Conservation (phyloP, 2,797 vertebrate genomes). For the Parauchenoglanis punctatus region DNA sequence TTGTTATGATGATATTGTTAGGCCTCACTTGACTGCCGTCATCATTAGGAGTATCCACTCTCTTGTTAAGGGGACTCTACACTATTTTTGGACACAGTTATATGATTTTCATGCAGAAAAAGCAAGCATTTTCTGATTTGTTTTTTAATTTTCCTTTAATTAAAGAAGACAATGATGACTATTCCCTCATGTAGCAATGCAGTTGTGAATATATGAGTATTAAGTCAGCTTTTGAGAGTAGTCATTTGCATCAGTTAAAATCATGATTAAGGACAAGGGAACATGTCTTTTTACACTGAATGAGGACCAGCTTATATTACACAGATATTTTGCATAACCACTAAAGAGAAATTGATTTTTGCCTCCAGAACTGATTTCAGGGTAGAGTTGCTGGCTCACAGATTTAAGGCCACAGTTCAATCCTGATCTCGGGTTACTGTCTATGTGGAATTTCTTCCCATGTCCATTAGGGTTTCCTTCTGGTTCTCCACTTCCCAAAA, state of each 20-base stretch:
- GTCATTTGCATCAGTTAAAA: background rate
- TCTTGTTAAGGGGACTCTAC: conserved; percentile 20
- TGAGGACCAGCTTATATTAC: background rate
- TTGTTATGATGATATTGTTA: conserved; percentile 41
- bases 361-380: background rate
- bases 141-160: conserved; percentile 30
- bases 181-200: background rate
- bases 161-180: background rate
- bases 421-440: background rate
- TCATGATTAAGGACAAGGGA: background rate
- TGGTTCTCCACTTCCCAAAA: background rate
- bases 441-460: background rate
- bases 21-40: conserved; percentile 32
- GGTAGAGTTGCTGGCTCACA: background rate
- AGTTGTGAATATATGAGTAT: conserved; percentile 40
- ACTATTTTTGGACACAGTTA: conserved; percentile 35
- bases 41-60: conserved; percentile 30
- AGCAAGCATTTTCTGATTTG: background rate
- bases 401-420: background rate
- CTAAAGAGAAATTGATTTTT: background rate
- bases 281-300: background rate
- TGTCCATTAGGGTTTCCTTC: background rate
- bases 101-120: conserved; percentile 24
- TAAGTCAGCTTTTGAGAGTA: background rate
- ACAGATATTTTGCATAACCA: background rate